A percentile compares a stretch with the other conserved stretches of the same genome.
These are phyloP conservation scores for Ridgeia piscesae DNA, from an alignment of 1,140 invertebrate genomes.

Conservation along the genomic window DNA sequence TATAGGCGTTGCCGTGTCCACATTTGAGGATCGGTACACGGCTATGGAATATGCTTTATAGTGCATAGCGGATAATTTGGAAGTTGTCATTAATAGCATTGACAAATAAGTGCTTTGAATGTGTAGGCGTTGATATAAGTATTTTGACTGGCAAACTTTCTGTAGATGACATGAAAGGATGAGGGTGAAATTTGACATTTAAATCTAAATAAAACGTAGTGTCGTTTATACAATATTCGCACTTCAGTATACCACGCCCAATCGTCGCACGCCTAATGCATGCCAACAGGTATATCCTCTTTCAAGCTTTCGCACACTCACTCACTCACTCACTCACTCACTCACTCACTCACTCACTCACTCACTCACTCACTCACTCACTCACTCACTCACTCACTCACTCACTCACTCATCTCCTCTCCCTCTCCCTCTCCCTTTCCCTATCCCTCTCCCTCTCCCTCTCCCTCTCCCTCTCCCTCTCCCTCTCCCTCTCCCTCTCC, in stretches of 20 bases:
- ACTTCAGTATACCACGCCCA: neutral
- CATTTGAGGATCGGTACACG: neutral
- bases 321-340: neutral
- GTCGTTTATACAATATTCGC: neutral
- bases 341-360: neutral
- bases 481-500: neutral
- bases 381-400: too few relatives aligned
- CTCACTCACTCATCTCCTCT: too few relatives aligned
- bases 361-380: too few relatives aligned
- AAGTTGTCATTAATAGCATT: too few relatives aligned
- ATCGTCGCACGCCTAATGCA: neutral
- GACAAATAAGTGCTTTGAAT: too few relatives aligned
- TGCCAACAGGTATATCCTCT: neutral
- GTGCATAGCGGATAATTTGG: neutral
- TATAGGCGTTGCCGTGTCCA: neutral
- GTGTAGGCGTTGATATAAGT: too few relatives aligned
- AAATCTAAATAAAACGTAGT: neutral
- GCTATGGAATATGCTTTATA: neutral
- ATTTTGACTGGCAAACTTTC: too few relatives aligned
- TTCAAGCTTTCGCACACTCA: neutral
- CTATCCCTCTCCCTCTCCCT: too few relatives aligned
- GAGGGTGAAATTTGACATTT: neutral
- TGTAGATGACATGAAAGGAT: neutral
- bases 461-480: too few relatives aligned
- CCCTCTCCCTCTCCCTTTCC: too few relatives aligned